Evolutionary conservation across 1,140 invertebrate genomes (phyloP), one percentile per base, ranked within the genome.

Genomic region (Orius laevigatus): DNA sequence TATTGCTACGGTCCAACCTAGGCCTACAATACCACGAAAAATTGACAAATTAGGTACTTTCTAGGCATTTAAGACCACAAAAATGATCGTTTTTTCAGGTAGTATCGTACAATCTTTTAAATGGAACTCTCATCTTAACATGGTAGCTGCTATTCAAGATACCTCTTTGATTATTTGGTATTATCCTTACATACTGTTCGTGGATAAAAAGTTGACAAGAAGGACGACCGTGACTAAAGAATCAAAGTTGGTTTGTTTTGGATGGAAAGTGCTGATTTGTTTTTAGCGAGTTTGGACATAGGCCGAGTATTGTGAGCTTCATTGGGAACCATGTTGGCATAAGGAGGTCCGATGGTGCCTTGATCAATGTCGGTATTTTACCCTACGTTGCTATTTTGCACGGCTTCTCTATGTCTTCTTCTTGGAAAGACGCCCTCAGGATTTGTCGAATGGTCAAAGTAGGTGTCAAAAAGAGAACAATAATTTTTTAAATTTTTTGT

Each of bases 111-210:
- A 82, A 31, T 78, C 78, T 11, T 73, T 91, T 38, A 69, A 68
- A 52, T 93, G 89, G 86, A 86, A 88, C 57, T 78, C 77, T 46
- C 75, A 78, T 49, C 74, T 79, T 2, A 90, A 90, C 62, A 84
- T 91, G 59, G 64, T 94, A 50, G 82, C 81, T 18, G 82, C 81
- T 1, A 75, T 93, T 50, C 73, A 87, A 53, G 87, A 93, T 56
- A 72, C 78, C 1, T 79, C 75, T 55, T 66, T 93, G 15, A 76
- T 79, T 15, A 75, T 93, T n/a, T 93, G 85, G 81, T 79, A 84
- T 53, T 89, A 81, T 60, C 90, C 90, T 0, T 73, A 72, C 33
- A 74, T 79, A 16, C 70, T 78, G 1, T 81, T 73, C 56, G 71
- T 80, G 18, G 88, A 94, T 66, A 70, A 74, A 39, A 77, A 81